Evolutionary conservation across 2,888 invertebrate species (phyloP).

Genomic region (Polyommatus iphigenia): DNA sequence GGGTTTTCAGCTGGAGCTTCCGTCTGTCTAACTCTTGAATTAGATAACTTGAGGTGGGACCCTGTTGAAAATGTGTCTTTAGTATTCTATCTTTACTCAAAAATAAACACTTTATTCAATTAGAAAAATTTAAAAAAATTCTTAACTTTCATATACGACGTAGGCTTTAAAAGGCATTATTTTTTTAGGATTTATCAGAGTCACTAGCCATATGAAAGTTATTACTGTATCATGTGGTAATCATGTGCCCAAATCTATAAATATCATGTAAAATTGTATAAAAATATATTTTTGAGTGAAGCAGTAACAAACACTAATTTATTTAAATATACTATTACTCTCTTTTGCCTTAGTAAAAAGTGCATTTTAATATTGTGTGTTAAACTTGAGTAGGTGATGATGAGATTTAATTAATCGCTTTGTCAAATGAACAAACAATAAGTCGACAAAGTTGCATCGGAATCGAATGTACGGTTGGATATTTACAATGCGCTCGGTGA

Average conservation of each 20-base stretch:
- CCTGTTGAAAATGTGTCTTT: slow-evolving; percentile 54
- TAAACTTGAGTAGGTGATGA: not conserved
- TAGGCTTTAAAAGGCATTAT: no score
- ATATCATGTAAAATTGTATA: no score
- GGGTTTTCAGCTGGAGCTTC: slow-evolving; percentile 89
- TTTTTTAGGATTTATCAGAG: no score
- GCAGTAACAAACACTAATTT: no score
- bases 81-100: not conserved
- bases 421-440: not conserved
- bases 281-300: no score
- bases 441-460: not conserved
- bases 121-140: no score
- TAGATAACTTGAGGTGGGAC: slow-evolving; percentile 84
- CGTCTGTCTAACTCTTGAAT: slow-evolving; percentile 89
- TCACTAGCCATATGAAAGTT: no score
- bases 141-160: no score
- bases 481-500: not conserved
- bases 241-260: no score
- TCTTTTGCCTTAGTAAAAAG: no score
- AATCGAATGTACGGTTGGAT: not conserved
- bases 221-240: no score
- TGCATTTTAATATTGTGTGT: not conserved
- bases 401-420: not conserved
- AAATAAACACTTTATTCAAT: not conserved
- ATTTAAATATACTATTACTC: no score